Conservation (phyloP, 2,113 vertebrate genomes). For the Eublepharis macularius region DNA sequence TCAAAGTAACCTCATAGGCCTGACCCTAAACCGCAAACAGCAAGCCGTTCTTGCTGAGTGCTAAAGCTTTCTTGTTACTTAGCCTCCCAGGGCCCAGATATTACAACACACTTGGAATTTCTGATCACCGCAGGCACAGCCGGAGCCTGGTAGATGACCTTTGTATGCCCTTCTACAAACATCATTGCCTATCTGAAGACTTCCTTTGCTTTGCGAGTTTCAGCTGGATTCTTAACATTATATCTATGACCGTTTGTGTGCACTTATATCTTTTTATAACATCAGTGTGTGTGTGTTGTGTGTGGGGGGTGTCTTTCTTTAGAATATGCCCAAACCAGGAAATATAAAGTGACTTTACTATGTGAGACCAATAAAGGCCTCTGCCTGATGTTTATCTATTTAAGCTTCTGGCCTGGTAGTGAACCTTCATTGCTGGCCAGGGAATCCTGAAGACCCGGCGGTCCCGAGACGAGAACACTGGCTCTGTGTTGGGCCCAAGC, state of each 20-base stretch:
- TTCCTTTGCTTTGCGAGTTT: slow-evolving; percentile 58
- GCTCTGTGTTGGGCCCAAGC: neutral
- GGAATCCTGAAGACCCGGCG: too few species aligned
- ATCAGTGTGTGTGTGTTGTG: neutral
- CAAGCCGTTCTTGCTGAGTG: slow-evolving; percentile 20
- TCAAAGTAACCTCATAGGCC: slow-evolving; percentile 43
- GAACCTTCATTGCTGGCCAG: neutral
- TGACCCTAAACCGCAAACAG: slow-evolving; percentile 32
- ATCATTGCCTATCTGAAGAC: slow-evolving; percentile 22
- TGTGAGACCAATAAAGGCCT: neutral
- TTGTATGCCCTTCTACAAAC: slow-evolving; percentile 19
- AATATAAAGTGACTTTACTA: slow-evolving; percentile 27
- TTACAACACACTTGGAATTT: slow-evolving; percentile 15
- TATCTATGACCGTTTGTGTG: slow-evolving; percentile 21
- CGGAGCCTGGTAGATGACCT: slow-evolving; percentile 29
- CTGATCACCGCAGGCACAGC: slow-evolving; percentile 16
- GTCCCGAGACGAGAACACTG: neutral
- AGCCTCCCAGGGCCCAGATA: neutral
- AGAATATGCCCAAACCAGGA: slow-evolving; percentile 40
- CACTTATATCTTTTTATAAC: slow-evolving; percentile 36
- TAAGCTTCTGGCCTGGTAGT: neutral
- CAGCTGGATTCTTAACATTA: slow-evolving; percentile 18
- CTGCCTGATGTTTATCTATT: neutral
- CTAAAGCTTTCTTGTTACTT: slow-evolving; percentile 17
- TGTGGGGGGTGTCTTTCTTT: slow-evolving; percentile 9